These are phyloP conservation scores for Drosophila silvestris DNA, from an alignment of 2,888 invertebrate species.

Conservation along the genomic window DNA sequence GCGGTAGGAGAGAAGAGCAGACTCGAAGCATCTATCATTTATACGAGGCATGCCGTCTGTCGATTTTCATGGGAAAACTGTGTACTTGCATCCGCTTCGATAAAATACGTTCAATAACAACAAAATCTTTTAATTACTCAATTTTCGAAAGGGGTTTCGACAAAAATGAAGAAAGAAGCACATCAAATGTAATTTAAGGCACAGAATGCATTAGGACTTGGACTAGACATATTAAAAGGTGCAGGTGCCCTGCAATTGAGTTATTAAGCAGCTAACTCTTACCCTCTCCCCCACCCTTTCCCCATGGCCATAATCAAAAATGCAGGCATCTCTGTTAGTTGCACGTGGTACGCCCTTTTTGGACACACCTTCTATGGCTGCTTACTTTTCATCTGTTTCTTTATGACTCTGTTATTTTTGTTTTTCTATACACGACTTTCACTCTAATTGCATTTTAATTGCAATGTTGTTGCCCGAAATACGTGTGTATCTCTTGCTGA, in stretches of 20 bases:
- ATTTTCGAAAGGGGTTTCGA: background rate
- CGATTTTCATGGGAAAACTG: slow-evolving; percentile 56
- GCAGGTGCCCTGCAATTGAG: slow-evolving; percentile 33
- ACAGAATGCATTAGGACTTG: background rate
- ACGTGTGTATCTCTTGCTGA: slow-evolving; percentile 11
- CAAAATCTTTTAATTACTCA: slow-evolving; percentile 22
- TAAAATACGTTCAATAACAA: background rate
- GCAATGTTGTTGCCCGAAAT: slow-evolving; percentile 41
- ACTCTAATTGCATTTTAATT: slow-evolving; percentile 78
- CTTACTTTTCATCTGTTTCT: background rate
- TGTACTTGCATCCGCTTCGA: slow-evolving; percentile 8
- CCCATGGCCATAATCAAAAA: background rate
- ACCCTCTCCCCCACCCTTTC: background rate
- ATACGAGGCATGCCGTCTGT: slow-evolving; percentile 1
- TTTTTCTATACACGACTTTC: slow-evolving; percentile 36
- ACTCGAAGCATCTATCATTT: slow-evolving; percentile 28
- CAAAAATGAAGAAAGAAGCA: background rate
- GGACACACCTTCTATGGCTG: slow-evolving; percentile 10
- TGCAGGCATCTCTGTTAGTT: slow-evolving; percentile 3
- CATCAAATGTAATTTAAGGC: slow-evolving; percentile 6
- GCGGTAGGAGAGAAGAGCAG: background rate
- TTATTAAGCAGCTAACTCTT: slow-evolving; percentile 17
- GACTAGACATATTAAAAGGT: background rate
- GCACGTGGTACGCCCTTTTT: slow-evolving; percentile 11
- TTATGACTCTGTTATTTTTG: background rate